Conservation (phyloP, 2,797 vertebrate genomes). For the Aplochiton taeniatus region DNA sequence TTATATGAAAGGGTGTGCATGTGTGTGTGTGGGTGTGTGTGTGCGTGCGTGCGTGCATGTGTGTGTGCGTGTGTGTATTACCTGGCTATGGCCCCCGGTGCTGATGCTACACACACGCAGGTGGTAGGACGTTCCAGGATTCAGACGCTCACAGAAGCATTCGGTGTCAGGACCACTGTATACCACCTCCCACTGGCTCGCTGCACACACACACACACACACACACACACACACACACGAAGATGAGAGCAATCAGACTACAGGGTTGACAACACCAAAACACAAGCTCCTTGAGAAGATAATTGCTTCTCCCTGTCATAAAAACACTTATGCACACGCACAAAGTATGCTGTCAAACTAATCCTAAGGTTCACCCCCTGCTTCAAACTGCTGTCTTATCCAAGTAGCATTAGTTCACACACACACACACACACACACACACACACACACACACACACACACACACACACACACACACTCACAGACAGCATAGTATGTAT, state of each 20-base stretch:
- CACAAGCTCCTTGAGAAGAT: not conserved
- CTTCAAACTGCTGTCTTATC: too few species aligned
- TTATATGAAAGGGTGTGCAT: not conserved
- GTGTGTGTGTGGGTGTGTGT: not conserved
- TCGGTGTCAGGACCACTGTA: slow-evolving; percentile 91
- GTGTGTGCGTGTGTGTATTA: slow-evolving; percentile 49
- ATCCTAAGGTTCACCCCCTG: too few species aligned
- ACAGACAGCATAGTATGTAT: not conserved
- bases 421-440: not conserved
- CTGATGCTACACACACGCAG: slow-evolving; percentile 94
- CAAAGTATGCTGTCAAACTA: too few species aligned
- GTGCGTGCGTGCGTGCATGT: slow-evolving; percentile 3
- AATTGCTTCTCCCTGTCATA: too few species aligned
- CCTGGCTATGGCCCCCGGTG: slow-evolving; percentile 94
- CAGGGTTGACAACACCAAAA: not conserved
- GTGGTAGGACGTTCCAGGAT: slow-evolving; percentile 89
- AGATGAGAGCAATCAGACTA: slow-evolving; percentile 13
- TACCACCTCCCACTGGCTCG: slow-evolving; percentile 88
- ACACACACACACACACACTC: not conserved
- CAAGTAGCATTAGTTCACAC: not conserved
- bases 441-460: not conserved
- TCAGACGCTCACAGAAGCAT: slow-evolving; percentile 86
- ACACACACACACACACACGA: not conserved
- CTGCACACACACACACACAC: slow-evolving; percentile 60
- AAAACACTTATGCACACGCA: slow-evolving; percentile 7